Evolutionary conservation across 2,888 invertebrate species (phyloP).

Genomic region (Zygogramma bicolorata): DNA sequence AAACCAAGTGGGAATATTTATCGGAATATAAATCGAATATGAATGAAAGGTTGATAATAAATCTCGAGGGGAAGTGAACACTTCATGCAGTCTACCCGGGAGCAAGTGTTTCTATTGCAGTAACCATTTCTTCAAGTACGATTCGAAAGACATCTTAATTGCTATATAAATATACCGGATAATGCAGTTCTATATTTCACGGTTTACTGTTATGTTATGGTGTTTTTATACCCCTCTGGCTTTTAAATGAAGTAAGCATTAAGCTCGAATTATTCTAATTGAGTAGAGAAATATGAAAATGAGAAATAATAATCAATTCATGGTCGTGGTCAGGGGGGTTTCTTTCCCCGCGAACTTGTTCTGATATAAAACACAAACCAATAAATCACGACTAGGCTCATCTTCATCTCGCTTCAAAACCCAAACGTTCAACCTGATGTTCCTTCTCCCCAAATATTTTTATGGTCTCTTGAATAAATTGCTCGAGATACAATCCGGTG

Average conservation of each 20-base stretch:
- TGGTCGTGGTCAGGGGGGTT: too few species aligned
- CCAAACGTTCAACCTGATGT: too few species aligned
- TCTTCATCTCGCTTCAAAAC: too few species aligned
- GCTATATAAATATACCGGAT: conserved; percentile 22
- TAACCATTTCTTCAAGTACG: conserved; percentile 14
- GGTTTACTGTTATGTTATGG: conserved; percentile 11
- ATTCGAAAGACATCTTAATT: conserved; percentile 21
- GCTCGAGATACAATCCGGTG: too few species aligned
- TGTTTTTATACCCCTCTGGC: not conserved
- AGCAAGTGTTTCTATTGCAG: conserved; percentile 15
- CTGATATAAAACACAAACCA: too few species aligned
- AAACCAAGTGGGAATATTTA: conserved; percentile 12
- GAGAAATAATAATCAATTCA: not conserved
- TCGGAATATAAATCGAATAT: conserved; percentile 17
- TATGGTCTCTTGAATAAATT: too few species aligned
- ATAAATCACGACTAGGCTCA: too few species aligned
- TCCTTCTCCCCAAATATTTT: too few species aligned
- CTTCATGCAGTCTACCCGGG: conserved; percentile 18
- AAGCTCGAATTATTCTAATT: not conserved
- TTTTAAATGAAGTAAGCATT: not conserved
- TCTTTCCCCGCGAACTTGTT: too few species aligned
- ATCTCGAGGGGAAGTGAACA: conserved; percentile 12
- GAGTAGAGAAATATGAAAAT: not conserved
- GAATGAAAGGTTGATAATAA: conserved; percentile 15
- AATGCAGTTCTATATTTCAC: conserved; percentile 20